phyloP scores from a whole-genome alignment of 2,113 vertebrate species.

The Nycticorax nycticorax region DNA sequence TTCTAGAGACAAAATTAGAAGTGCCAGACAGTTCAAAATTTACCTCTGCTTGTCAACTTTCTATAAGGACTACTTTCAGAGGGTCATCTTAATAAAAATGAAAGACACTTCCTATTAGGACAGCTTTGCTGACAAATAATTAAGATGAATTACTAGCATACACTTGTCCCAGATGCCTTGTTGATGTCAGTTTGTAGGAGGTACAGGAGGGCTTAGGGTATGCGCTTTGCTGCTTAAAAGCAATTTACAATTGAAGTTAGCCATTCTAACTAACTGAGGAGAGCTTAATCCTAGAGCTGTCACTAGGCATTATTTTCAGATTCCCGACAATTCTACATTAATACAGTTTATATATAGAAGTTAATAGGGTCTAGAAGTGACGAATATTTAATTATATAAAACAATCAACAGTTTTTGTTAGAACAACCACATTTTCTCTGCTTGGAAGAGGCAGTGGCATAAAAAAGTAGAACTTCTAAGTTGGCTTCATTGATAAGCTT shows the following conservation, averaged over 20 bases:
- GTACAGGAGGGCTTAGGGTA: slow-evolving; percentile 43
- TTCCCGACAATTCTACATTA: slow-evolving; percentile 59
- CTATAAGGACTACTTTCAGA: slow-evolving; percentile 51
- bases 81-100: slow-evolving; percentile 77
- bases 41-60: slow-evolving; percentile 57
- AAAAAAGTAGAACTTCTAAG: not conserved
- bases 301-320: slow-evolving; percentile 68
- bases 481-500: not conserved
- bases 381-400: slow-evolving; percentile 53
- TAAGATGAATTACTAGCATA: slow-evolving; percentile 73
- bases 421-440: slow-evolving; percentile 20
- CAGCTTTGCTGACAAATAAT: slow-evolving; percentile 78
- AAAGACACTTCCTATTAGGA: slow-evolving; percentile 74
- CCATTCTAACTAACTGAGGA: slow-evolving; percentile 66
- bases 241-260: slow-evolving; percentile 68
- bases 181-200: slow-evolving; percentile 61
- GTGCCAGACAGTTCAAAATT: slow-evolving; percentile 47
- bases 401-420: slow-evolving; percentile 33
- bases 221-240: slow-evolving; percentile 68
- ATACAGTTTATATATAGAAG: slow-evolving; percentile 65
- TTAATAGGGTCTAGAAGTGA: slow-evolving; percentile 61
- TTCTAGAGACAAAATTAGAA: slow-evolving; percentile 61
- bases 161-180: slow-evolving; percentile 58
- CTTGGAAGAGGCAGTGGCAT: not conserved
- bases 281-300: slow-evolving; percentile 73